Percentiles rank a stretch among this genome's conserved stretches.
Conservation (phyloP, 2,797 vertebrate genomes). For the Streptopelia turtur region DNA sequence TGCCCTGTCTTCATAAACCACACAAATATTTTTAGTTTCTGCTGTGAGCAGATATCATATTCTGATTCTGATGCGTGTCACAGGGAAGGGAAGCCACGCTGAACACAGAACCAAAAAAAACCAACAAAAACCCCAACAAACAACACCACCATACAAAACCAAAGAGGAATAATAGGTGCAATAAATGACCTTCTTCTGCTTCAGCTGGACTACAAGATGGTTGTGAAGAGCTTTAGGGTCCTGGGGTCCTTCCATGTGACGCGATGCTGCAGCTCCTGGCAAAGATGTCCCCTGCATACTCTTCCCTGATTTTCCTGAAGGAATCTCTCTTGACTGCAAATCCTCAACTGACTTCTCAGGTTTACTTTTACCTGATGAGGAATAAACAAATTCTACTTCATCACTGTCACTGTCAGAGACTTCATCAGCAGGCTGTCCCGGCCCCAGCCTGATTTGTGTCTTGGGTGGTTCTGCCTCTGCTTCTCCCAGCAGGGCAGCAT, state of each 20-base stretch:
- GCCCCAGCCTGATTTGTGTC: rapidly evolving
- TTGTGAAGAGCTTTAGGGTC: constrained; percentile 71
- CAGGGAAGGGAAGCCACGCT: rapidly evolving
- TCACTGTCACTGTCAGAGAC: constrained; percentile 47
- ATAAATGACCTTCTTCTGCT: constrained; percentile 88
- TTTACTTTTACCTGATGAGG: constrained; percentile 56
- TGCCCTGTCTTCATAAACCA: background rate
- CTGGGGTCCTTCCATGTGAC: background rate
- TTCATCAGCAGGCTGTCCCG: background rate
- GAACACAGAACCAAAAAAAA: background rate
- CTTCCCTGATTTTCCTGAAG: background rate
- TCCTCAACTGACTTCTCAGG: background rate
- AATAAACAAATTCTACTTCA: constrained; percentile 71
- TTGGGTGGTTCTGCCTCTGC: background rate
- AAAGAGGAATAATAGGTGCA: background rate
- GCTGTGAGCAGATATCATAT: background rate
- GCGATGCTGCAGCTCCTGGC: constrained; percentile 68
- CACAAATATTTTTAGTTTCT: background rate
- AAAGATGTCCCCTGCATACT: constrained; percentile 75
- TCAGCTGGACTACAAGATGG: constrained; percentile 83
- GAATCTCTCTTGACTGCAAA: constrained; percentile 53
- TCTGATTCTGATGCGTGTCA: background rate
- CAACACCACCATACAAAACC: too few species aligned
- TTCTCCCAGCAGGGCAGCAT: background rate
- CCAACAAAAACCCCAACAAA: background rate